A percentile compares a stretch with the other conserved stretches of the same genome.
These are phyloP conservation scores for Mus caroli DNA, from an alignment of 2,797 vertebrate genomes.

Conservation along the genomic window DNA sequence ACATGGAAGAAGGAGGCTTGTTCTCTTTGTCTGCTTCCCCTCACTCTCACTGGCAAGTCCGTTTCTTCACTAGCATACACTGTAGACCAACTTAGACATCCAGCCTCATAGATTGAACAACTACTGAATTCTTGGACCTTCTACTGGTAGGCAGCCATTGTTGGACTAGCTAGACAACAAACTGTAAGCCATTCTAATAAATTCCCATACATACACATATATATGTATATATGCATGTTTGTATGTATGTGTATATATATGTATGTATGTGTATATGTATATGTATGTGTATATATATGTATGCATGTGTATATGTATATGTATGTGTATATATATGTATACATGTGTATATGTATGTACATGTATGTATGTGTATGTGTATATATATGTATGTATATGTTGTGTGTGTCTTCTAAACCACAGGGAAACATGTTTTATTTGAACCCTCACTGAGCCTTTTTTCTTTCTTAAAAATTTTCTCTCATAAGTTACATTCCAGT, in stretches of 20 bases:
- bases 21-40: background rate
- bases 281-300: background rate
- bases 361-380: too few species aligned
- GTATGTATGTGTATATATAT: too few species aligned
- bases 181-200: background rate
- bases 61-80: background rate
- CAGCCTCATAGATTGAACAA: background rate
- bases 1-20: background rate
- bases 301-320: background rate
- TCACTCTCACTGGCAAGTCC: background rate
- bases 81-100: background rate
- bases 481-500: background rate
- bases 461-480: background rate
- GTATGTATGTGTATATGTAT: too few species aligned
- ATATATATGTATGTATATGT: rapidly evolving
- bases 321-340: rapidly evolving
- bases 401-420: background rate
- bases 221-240: too few species aligned
- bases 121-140: background rate
- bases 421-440: rapidly evolving
- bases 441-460: background rate
- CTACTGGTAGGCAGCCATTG: background rate
- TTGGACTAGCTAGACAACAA: background rate
- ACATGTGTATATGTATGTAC: too few species aligned
- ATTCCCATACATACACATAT: background rate